These are phyloP conservation scores for Lepidocyrtoides sp. DNA, from an alignment of 2,888 invertebrate genomes.

Conservation along the genomic window DNA sequence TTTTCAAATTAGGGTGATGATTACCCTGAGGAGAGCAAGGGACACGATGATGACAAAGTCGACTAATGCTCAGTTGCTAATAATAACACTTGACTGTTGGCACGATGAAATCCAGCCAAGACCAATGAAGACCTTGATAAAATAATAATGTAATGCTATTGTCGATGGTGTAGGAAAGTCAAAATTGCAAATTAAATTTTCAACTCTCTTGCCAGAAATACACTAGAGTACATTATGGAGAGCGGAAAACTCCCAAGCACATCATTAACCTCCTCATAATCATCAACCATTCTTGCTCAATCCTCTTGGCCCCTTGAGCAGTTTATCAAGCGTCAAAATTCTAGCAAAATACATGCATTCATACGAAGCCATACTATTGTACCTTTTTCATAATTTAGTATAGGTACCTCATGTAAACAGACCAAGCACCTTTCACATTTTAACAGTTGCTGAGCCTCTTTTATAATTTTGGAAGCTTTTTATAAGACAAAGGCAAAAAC, in stretches of 20 bases:
- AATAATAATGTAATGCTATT: neutral
- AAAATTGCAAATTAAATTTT: neutral
- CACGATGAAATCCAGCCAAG: neutral
- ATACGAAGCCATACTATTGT: too few relatives aligned
- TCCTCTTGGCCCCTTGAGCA: neutral
- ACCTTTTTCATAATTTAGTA: too few relatives aligned
- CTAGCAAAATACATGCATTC: neutral
- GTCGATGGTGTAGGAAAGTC: neutral
- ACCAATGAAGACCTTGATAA: neutral
- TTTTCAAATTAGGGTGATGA: constrained; percentile 23
- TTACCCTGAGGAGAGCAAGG: neutral
- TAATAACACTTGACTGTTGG: constrained; percentile 13
- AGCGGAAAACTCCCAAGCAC: neutral
- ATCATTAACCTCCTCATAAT: neutral
- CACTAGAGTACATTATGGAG: too few relatives aligned
- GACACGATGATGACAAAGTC: neutral
- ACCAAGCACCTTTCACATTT: constrained; percentile 98
- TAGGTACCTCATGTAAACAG: constrained; percentile 95
- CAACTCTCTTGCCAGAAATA: neutral
- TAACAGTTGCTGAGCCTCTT: constrained; percentile 95
- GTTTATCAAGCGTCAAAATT: neutral
- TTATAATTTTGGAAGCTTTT: constrained; percentile 98
- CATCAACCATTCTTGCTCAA: neutral
- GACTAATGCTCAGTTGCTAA: neutral
- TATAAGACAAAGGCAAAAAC: too few relatives aligned